Evolutionary conservation across 2,797 vertebrate species (phyloP).

Genomic region (Halcyon chelicuti): DNA sequence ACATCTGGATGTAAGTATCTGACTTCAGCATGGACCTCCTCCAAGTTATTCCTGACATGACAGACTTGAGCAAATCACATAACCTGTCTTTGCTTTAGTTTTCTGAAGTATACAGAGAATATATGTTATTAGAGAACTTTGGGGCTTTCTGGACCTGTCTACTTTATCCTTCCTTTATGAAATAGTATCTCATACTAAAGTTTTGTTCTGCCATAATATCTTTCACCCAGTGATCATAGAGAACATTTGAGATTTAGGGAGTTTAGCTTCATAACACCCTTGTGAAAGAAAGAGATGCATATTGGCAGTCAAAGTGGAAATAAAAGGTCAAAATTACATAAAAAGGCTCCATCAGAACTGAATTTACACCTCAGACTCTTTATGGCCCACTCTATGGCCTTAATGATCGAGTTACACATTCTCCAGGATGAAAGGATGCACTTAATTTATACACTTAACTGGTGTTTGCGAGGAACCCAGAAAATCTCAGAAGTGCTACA

Average conservation of each 20-base stretch:
- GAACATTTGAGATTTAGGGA: neutral
- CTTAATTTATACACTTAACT: neutral
- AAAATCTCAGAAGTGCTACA: neutral
- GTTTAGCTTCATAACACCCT: neutral
- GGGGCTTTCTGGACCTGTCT: neutral
- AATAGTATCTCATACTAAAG: neutral
- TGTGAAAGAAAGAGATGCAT: neutral
- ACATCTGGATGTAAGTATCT: neutral
- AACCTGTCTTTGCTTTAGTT: neutral
- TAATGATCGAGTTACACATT: neutral
- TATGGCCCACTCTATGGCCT: neutral
- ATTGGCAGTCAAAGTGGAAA: neutral
- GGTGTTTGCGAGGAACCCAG: neutral
- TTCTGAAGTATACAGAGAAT: neutral
- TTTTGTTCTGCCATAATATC: neutral
- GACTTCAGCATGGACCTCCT: neutral
- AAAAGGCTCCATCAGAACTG: neutral
- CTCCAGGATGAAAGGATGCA: neutral
- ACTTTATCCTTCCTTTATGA: neutral
- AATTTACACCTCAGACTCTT: neutral
- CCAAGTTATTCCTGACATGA: neutral
- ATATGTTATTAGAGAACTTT: neutral
- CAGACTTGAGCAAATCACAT: neutral
- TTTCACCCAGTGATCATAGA: neutral
- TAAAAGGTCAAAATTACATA: neutral